These are phyloP conservation scores for Glossophaga mutica DNA, from an alignment of 2,797 vertebrate species.

Conservation along the genomic window DNA sequence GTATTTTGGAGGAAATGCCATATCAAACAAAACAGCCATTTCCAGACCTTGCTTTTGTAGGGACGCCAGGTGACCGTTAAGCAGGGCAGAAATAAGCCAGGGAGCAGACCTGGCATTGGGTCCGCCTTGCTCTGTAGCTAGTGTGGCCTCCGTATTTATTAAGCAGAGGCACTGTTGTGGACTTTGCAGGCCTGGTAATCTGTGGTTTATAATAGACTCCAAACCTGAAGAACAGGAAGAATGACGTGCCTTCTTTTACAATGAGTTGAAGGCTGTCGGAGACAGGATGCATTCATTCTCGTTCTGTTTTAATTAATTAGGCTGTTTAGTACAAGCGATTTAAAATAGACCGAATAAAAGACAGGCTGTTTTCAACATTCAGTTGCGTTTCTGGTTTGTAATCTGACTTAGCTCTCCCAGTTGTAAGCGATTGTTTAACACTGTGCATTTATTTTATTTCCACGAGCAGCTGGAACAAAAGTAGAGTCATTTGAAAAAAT, in stretches of 20 bases:
- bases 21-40: background rate
- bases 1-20: background rate
- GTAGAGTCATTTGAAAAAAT: background rate
- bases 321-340: background rate
- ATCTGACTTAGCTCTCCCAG: background rate
- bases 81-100: background rate
- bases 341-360: background rate
- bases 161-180: background rate
- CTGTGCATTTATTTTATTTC: slow-evolving; percentile 29
- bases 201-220: background rate
- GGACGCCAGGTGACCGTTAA: background rate
- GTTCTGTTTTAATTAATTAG: slow-evolving; percentile 34
- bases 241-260: background rate
- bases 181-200: background rate
- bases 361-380: background rate
- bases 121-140: background rate
- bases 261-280: background rate
- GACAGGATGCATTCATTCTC: background rate
- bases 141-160: background rate
- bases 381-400: background rate
- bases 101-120: background rate
- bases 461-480: background rate
- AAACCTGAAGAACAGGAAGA: slow-evolving; percentile 18
- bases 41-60: background rate
- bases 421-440: background rate